Evolutionary conservation across 2,797 vertebrate species (phyloP).

Genomic region (Acropternis orthonyx): DNA sequence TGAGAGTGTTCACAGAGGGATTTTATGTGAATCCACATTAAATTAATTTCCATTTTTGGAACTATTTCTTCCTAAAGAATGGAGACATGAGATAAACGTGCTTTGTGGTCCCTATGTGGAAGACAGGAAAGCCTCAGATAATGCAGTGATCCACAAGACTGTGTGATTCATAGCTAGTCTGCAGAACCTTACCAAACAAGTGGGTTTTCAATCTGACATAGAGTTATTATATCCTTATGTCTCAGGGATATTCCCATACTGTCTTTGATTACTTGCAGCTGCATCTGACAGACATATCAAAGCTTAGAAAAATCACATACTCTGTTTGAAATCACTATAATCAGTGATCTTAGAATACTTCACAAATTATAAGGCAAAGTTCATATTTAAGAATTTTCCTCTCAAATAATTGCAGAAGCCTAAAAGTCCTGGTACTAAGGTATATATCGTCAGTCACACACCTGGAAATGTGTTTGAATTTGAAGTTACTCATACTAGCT

Average conservation of each 20-base stretch:
- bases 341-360: conserved; percentile 46
- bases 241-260: conserved; percentile 43
- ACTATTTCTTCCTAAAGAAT: neutral
- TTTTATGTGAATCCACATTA: neutral
- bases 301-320: conserved; percentile 33
- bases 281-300: conserved; percentile 22
- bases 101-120: neutral
- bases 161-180: neutral
- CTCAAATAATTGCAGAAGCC: neutral
- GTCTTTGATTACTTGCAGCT: conserved; percentile 57
- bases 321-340: conserved; percentile 53
- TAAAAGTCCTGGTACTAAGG: conserved; percentile 20
- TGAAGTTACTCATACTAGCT: neutral
- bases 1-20: neutral
- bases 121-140: neutral
- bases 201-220: neutral
- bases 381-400: conserved; percentile 35
- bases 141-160: neutral
- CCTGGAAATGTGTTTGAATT: conserved; percentile 34
- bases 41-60: neutral
- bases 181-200: neutral
- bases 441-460: neutral
- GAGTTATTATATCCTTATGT: neutral
- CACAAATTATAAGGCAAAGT: conserved; percentile 46
- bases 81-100: neutral